Evolutionary conservation across 2,888 invertebrate species (phyloP).

Genomic region (Volucella inanis): DNA sequence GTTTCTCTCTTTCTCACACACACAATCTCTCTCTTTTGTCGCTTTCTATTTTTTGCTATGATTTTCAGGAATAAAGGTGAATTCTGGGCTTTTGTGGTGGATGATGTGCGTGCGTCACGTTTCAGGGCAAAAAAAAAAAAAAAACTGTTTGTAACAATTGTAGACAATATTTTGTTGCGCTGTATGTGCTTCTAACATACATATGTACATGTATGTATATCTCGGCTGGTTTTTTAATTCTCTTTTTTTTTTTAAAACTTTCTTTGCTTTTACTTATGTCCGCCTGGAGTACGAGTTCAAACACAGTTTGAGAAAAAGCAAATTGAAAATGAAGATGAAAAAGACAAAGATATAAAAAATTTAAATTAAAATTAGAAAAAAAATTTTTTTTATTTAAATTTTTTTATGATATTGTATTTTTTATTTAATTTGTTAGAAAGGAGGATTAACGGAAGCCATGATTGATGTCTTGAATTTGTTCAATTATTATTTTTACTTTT

Average conservation of each 20-base stretch:
- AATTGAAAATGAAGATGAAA: conserved; percentile 34
- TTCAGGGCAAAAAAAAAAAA: conserved; percentile 20
- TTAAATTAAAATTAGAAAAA: neutral
- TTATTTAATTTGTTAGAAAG: conserved; percentile 25
- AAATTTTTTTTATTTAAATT: conserved; percentile 13
- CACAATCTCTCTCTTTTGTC: conserved; percentile 72
- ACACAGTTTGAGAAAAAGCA: conserved; percentile 31
- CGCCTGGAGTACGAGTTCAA: conserved; percentile 42
- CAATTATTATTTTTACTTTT: neutral
- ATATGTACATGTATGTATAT: too few relatives aligned
- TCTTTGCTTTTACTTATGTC: conserved; percentile 44
- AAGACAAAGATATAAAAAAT: neutral
- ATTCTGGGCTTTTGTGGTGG: conserved; percentile 70
- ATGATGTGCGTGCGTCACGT: conserved; percentile 52
- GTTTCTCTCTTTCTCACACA: conserved; percentile 66
- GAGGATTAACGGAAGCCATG: conserved; percentile 74
- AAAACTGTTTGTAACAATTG: neutral
- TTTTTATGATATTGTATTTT: conserved; percentile 16
- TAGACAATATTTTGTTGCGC: conserved; percentile 23
- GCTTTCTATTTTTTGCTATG: conserved; percentile 37
- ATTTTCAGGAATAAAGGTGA: conserved; percentile 57
- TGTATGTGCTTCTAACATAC: conserved; percentile 29
- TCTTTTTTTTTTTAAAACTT: too few relatives aligned
- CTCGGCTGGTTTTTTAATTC: conserved; percentile 11
- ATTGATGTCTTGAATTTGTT: conserved; percentile 53